These are phyloP conservation scores for Epinephelus lanceolatus DNA, from an alignment of 2,113 vertebrate species.

Conservation along the genomic window DNA sequence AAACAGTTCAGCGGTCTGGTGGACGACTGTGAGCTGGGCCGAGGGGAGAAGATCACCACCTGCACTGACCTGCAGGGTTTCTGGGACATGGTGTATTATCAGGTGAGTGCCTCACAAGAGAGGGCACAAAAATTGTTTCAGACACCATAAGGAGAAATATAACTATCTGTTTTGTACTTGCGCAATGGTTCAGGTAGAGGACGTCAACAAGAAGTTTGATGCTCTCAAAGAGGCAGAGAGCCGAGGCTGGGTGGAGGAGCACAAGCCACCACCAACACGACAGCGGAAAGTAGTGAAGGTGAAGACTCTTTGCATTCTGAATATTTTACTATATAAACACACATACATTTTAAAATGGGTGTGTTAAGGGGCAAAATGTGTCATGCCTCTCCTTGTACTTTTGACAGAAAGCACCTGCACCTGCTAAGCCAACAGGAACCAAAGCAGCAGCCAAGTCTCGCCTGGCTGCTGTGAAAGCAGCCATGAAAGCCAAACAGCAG, in stretches of 20 bases:
- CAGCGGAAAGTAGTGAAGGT: constrained; percentile 86
- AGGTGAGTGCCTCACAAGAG: constrained; percentile 53
- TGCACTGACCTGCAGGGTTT: constrained; percentile 96
- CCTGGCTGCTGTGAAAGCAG: constrained; percentile 90
- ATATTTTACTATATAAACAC: background rate
- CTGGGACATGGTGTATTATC: constrained; percentile 95
- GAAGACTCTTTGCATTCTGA: constrained; percentile 15
- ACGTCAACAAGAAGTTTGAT: constrained; percentile 92
- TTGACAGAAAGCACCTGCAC: constrained; percentile 85
- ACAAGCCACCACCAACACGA: constrained; percentile 55
- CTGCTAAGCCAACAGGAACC: constrained; percentile 76
- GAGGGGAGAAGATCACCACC: constrained; percentile 91
- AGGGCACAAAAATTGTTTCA: background rate
- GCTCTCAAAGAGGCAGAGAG: constrained; percentile 88
- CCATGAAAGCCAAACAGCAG: constrained; percentile 86
- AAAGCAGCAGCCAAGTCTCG: constrained; percentile 87
- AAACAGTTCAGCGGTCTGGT: constrained; percentile 93
- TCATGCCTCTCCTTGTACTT: background rate
- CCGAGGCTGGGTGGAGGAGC: constrained; percentile 85
- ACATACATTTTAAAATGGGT: background rate
- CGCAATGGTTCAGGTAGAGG: constrained; percentile 85
- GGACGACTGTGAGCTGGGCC: constrained; percentile 92
- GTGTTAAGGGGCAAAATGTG: background rate
- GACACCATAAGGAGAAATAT: accelerated
- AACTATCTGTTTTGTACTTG: background rate